Percentiles rank a stretch among this genome's conserved stretches.
Evolutionary conservation across 2,888 invertebrate genomes (phyloP).

Genomic region (Frankliniella intonsa): DNA sequence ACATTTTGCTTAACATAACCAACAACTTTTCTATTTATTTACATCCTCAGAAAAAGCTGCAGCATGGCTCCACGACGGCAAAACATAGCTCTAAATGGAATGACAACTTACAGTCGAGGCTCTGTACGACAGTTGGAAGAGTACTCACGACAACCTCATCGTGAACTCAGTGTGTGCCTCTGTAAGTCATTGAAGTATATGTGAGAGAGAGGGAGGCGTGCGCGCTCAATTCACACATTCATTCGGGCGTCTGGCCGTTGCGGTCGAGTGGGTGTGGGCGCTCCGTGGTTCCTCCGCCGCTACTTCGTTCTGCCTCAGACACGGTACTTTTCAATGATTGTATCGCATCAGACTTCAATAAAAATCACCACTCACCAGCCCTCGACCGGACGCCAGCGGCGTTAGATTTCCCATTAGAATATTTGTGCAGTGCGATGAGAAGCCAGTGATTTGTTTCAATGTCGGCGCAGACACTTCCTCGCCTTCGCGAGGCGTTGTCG

Average conservation of each 20-base stretch:
- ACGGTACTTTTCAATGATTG: no score
- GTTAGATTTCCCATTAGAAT: no score
- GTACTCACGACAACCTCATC: neutral
- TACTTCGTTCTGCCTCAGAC: no score
- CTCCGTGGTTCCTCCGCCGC: neutral
- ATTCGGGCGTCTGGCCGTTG: neutral
- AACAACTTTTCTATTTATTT: neutral
- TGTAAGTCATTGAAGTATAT: no score
- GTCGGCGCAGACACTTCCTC: no score
- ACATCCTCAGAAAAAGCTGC: neutral
- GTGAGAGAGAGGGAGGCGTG: neutral
- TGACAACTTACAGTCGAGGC: neutral
- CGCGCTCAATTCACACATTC: conserved; percentile 17
- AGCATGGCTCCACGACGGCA: no score
- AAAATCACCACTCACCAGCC: no score
- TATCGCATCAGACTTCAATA: no score
- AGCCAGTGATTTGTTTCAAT: no score
- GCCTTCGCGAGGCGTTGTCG: neutral
- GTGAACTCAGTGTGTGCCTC: neutral
- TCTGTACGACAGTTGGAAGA: neutral
- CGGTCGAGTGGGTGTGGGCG: conserved; percentile 4
- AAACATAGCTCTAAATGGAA: neutral
- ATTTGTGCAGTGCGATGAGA: no score
- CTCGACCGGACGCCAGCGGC: no score
- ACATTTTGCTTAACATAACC: neutral